Evolutionary conservation across 2,113 vertebrate species (phyloP).

Genomic region (Salvelinus fontinalis): DNA sequence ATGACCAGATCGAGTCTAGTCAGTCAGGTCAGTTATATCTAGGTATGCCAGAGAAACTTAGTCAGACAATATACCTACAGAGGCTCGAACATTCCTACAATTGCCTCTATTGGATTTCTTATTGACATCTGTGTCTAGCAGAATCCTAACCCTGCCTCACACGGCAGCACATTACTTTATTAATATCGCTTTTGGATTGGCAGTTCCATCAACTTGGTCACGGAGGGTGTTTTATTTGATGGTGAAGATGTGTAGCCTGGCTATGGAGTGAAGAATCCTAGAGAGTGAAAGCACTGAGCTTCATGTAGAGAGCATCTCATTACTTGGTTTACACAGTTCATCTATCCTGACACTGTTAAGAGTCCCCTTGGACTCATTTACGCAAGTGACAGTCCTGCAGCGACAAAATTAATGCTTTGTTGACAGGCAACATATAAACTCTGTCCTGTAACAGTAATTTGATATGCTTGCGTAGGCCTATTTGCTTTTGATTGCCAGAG

Average conservation of each 20-base stretch:
- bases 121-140: conserved; percentile 53
- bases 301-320: conserved; percentile 34
- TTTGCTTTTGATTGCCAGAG: conserved; percentile 57
- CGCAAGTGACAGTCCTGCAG: conserved; percentile 31
- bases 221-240: conserved; percentile 47
- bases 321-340: conserved; percentile 23
- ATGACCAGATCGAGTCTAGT: conserved; percentile 52
- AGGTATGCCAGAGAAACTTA: conserved; percentile 35
- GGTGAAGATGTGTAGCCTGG: conserved; percentile 39
- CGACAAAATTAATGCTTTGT: conserved; percentile 40
- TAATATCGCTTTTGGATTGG: conserved; percentile 42
- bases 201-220: conserved; percentile 47
- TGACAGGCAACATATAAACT: conserved; percentile 12
- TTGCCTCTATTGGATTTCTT: conserved; percentile 50
- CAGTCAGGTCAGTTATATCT: conserved; percentile 45
- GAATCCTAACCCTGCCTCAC: conserved; percentile 46
- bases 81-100: conserved; percentile 36
- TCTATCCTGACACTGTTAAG: conserved; percentile 21
- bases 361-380: conserved; percentile 33
- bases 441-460: conserved; percentile 48
- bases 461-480: conserved; percentile 34
- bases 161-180: conserved; percentile 43
- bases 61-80: conserved; percentile 49
- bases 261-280: conserved; percentile 21
- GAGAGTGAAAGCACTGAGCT: conserved; percentile 15